These are phyloP conservation scores for Acanthopleura granulata DNA, from an alignment of 2,888 invertebrate species.

Conservation along the genomic window DNA sequence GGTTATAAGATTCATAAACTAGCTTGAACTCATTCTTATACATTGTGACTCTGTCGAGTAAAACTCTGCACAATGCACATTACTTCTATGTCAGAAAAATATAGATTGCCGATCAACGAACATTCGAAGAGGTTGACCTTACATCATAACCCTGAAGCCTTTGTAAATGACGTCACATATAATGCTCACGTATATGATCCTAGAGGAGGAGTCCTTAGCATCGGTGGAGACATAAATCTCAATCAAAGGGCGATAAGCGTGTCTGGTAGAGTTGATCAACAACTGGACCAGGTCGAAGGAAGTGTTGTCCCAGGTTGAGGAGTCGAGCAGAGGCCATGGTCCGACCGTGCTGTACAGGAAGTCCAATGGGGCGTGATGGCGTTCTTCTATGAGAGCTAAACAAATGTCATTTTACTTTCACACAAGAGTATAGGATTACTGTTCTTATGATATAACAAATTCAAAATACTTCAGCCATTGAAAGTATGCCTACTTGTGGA, in stretches of 20 bases:
- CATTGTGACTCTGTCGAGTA: too few species aligned
- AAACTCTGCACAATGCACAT: too few species aligned
- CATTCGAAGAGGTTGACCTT: too few species aligned
- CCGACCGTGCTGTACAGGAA: conserved; percentile 80
- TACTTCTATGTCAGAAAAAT: too few species aligned
- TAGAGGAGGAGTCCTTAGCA: conserved; percentile 88
- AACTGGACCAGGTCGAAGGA: conserved; percentile 64
- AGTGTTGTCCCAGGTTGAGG: conserved; percentile 75
- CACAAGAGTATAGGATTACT: background rate
- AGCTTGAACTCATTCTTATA: too few species aligned
- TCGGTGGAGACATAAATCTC: conserved; percentile 80
- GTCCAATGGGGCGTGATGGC: conserved; percentile 80
- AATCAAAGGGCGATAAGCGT: conserved; percentile 76
- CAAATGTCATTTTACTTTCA: background rate
- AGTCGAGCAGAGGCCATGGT: conserved; percentile 82
- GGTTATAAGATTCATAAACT: too few species aligned
- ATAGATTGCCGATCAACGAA: too few species aligned
- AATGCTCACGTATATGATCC: conserved; percentile 83
- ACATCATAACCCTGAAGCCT: too few species aligned
- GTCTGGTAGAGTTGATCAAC: conserved; percentile 78
- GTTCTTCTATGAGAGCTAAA: conserved; percentile 78
- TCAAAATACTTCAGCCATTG: too few species aligned
- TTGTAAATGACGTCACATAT: background rate
- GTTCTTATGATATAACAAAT: too few species aligned
- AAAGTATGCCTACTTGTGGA: too few species aligned